Conservation (phyloP, 2,888 invertebrate genomes). For the Trissoscelio sp. region DNA sequence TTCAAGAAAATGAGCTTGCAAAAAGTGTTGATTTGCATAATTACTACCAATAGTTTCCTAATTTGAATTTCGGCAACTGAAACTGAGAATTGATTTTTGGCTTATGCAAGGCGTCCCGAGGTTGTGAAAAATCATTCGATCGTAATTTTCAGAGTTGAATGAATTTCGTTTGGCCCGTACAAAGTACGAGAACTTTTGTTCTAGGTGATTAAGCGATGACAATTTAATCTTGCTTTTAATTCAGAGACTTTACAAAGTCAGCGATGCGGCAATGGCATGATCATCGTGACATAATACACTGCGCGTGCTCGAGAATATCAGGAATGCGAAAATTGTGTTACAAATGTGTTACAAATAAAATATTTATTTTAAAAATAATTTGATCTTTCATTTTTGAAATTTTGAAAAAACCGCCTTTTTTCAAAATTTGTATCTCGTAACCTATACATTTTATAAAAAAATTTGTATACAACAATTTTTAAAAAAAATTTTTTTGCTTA, state of each 20-base stretch:
- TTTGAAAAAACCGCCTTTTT: not conserved
- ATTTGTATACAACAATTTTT: too few relatives aligned
- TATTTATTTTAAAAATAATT: too few relatives aligned
- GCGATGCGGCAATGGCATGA: conserved; percentile 23
- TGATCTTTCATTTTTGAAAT: not conserved
- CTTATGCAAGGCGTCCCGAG: conserved; percentile 1
- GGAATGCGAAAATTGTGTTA: conserved; percentile 3
- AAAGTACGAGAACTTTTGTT: conserved; percentile 4
- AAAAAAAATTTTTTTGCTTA: too few relatives aligned
- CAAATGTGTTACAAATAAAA: too few relatives aligned
- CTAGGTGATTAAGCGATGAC: conserved; percentile 36
- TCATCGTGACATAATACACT: conserved; percentile 35
- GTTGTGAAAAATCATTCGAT: conserved; percentile 14
- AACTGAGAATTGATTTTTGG: not conserved
- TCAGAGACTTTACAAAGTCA: conserved; percentile 5
- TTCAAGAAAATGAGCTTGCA: too few relatives aligned
- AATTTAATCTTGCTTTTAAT: conserved; percentile 19
- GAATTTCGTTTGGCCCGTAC: not conserved
- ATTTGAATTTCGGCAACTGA: conserved; percentile 20
- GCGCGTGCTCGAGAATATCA: not conserved
- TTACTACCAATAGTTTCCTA: not conserved
- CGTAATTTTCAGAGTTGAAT: conserved; percentile 16
- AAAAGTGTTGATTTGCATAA: conserved; percentile 22
- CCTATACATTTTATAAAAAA: too few relatives aligned
- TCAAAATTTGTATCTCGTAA: too few relatives aligned